These are phyloP conservation scores for Mimachlamys varia DNA, from an alignment of 2,888 invertebrate species.

Conservation along the genomic window DNA sequence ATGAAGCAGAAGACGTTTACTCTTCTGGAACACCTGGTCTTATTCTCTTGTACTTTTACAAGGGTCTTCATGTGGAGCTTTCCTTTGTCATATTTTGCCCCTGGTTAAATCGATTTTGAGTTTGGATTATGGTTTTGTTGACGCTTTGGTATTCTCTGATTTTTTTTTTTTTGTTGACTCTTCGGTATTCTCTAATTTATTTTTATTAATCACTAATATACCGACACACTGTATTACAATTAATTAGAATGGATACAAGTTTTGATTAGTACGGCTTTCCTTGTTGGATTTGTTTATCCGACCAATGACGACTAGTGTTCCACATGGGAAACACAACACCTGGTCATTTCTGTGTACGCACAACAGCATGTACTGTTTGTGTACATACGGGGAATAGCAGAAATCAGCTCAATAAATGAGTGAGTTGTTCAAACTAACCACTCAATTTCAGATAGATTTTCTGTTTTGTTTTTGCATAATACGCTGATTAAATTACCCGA, in stretches of 20 bases:
- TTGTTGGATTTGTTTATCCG: background rate
- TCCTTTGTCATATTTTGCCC: too few relatives aligned
- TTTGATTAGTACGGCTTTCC: background rate
- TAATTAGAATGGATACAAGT: background rate
- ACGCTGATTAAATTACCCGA: background rate
- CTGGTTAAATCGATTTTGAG: too few relatives aligned
- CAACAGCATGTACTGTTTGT: constrained; percentile 19
- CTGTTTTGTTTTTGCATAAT: background rate
- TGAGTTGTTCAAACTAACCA: background rate
- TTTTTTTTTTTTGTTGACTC: too few relatives aligned
- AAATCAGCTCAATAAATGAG: background rate
- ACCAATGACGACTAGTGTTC: background rate
- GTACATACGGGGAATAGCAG: background rate
- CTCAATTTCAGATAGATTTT: background rate
- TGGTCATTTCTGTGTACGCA: background rate
- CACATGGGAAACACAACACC: background rate
- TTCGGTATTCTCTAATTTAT: too few relatives aligned
- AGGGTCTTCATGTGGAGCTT: too few relatives aligned
- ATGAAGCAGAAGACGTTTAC: too few relatives aligned
- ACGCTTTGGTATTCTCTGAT: too few relatives aligned
- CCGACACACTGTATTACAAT: background rate
- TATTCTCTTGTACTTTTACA: too few relatives aligned
- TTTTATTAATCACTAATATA: too few relatives aligned
- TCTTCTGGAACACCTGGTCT: too few relatives aligned
- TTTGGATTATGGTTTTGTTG: too few relatives aligned